A percentile compares a stretch with the other conserved stretches of the same genome.
Evolutionary conservation across 2,797 vertebrate species (phyloP).

Genomic region (Dermochelys coriacea): DNA sequence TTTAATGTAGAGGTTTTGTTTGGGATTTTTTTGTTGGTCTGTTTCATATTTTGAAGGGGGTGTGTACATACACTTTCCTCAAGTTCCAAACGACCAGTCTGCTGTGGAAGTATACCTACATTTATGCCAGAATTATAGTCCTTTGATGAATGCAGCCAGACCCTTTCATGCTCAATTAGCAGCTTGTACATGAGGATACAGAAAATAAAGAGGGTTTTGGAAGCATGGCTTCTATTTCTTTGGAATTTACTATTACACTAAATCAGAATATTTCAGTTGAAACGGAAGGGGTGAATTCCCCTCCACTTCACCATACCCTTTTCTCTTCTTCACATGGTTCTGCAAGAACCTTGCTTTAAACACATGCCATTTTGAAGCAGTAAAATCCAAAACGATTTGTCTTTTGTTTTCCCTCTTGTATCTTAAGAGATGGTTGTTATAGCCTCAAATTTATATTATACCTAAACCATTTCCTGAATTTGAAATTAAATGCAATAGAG

Average conservation of each 20-base stretch:
- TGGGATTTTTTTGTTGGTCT: not conserved
- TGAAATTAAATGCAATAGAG: not conserved
- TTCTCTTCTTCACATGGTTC: not conserved
- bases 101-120: not conserved
- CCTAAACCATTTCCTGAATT: not conserved
- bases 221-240: not conserved
- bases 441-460: conserved; percentile 5
- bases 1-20: not conserved
- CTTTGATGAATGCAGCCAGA: not conserved
- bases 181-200: not conserved
- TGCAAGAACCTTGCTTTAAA: not conserved
- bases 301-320: not conserved
- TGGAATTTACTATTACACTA: not conserved
- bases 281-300: not conserved
- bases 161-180: not conserved
- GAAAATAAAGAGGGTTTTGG: not conserved
- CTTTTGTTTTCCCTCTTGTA: rapidly evolving
- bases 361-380: not conserved
- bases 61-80: not conserved
- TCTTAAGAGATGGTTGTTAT: conserved; percentile 1
- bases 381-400: not conserved
- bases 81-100: not conserved
- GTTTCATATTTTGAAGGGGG: not conserved
- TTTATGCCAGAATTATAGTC: not conserved
- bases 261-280: conserved; percentile 10